Base-by-base conservation (phyloP, 2,113 vertebrate species). In the Conger conger region DNA sequence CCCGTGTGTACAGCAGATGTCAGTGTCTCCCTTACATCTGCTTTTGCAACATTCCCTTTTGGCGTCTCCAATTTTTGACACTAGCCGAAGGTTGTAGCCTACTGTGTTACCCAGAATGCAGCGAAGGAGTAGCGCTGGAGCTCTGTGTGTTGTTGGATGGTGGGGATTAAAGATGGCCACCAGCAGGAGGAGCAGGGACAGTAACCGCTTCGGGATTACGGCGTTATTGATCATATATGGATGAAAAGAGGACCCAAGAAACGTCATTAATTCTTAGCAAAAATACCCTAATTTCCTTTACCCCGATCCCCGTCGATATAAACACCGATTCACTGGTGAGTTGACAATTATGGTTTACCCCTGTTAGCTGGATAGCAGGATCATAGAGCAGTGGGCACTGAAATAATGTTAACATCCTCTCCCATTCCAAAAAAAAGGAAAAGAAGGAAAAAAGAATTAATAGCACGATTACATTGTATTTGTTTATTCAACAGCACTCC, bases 111-210 rank as follows among this genome's bases (percentile, higher is more conserved):
- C 89, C 87, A 86, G 76, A 88, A 82, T 87, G 86, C 89, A 73
- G 81, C 84, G 81, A 79, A 81, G 85, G 80, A 83, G 78, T 57
- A 36, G 83, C 37, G 81, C 83, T 81, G 87, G 85, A 89, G 84
- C 87, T 85, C 84, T 54, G 27, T 82, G 89, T 90, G 87, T 91
- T 89, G 87, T 89, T 86, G 91, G 91, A 91, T 91, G 89, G 87
- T 87, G 87, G 87, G 91, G 88, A 90, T 90, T 91, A 91, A 91
- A 91, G 87, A 91, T 91, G 89, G 91, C 91, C 87, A 87, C 91
- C 89, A 89, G 83, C 89, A 88, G 83, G 76, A 83, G 76, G 87
- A 79, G 80, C 68, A 82, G 81, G 86, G 86, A 87, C 85, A 84
- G 80, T 76, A 53, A 77, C 38, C 85, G 57, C 60, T 79, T 81